phyloP scores from a whole-genome alignment of 2,888 invertebrate species.

The Slavum lentiscoides region DNA sequence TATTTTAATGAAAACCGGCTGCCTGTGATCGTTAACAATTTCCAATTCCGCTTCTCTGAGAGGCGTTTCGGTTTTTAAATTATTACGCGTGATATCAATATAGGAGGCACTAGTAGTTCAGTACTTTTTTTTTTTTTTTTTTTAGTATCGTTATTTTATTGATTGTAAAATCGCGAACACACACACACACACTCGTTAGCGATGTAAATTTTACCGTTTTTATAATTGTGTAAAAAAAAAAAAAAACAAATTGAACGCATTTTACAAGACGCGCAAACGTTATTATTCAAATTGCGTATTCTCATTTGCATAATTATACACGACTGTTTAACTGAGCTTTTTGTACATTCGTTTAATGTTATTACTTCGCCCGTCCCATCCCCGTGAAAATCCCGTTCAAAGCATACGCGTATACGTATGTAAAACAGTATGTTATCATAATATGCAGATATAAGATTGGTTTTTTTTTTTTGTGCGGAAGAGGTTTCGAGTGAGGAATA shows the following conservation, averaged over 20 bases:
- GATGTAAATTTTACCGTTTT: not conserved
- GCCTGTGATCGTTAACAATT: no score
- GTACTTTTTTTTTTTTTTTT: not conserved
- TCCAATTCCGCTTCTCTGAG: no score
- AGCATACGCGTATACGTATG: no score
- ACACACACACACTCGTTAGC: not conserved
- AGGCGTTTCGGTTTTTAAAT: no score
- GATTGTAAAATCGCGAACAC: not conserved
- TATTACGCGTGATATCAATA: no score
- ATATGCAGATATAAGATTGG: no score
- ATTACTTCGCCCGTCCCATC: no score
- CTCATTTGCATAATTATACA: not conserved
- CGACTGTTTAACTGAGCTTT: not conserved
- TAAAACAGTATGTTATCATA: no score
- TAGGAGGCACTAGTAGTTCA: no score
- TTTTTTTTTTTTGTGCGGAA: no score
- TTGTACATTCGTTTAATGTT: not conserved
- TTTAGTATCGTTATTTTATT: not conserved
- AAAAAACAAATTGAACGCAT: not conserved
- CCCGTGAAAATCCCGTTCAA: not conserved
- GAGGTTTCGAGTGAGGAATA: no score
- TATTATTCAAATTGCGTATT: not conserved
- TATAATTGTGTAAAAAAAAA: not conserved
- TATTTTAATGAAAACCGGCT: no score
- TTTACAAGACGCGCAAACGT: not conserved